phyloP scores from a whole-genome alignment of 2,797 vertebrate genomes.

The Trachurus trachurus region DNA sequence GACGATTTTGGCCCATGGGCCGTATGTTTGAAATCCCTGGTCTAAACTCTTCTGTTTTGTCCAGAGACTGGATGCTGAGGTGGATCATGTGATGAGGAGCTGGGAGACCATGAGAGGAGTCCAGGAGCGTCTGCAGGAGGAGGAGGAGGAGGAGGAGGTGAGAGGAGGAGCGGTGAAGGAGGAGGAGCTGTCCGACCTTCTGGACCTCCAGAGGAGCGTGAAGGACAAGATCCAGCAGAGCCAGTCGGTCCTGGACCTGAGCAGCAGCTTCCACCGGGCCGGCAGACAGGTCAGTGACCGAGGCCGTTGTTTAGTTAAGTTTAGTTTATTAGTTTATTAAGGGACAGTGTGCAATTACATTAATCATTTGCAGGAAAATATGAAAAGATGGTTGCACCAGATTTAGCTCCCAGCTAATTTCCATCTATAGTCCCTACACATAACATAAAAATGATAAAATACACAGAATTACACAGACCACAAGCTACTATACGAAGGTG shows the following conservation, averaged over 20 bases:
- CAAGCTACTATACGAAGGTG: too few relatives aligned
- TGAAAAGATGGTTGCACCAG: too few relatives aligned
- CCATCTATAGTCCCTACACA: too few relatives aligned
- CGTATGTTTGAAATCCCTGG: too few relatives aligned
- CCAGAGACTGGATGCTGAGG: conserved; percentile 90
- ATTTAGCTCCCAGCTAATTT: too few relatives aligned
- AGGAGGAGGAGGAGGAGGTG: conserved; percentile 62
- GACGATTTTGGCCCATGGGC: too few relatives aligned
- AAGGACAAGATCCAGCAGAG: conserved; percentile 86
- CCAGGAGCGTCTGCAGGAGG: conserved; percentile 66
- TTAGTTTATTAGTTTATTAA: too few relatives aligned
- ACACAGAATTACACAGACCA: too few relatives aligned
- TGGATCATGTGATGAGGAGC: conserved; percentile 85
- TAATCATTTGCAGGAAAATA: too few relatives aligned
- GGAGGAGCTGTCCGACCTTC: conserved; percentile 83
- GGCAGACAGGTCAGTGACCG: conserved; percentile 53
- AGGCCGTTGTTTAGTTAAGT: too few relatives aligned
- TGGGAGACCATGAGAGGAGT: conserved; percentile 84
- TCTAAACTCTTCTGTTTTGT: neutral
- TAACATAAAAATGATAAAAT: too few relatives aligned
- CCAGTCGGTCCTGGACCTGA: conserved; percentile 86
- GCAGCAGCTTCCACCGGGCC: conserved; percentile 85
- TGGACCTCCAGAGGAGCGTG: conserved; percentile 85
- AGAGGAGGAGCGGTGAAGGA: conserved; percentile 54
- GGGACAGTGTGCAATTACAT: too few relatives aligned